Percentiles rank a stretch among this genome's conserved stretches.
These are phyloP conservation scores for Ciconia nigra DNA, from an alignment of 2,797 vertebrate genomes.

Conservation along the genomic window DNA sequence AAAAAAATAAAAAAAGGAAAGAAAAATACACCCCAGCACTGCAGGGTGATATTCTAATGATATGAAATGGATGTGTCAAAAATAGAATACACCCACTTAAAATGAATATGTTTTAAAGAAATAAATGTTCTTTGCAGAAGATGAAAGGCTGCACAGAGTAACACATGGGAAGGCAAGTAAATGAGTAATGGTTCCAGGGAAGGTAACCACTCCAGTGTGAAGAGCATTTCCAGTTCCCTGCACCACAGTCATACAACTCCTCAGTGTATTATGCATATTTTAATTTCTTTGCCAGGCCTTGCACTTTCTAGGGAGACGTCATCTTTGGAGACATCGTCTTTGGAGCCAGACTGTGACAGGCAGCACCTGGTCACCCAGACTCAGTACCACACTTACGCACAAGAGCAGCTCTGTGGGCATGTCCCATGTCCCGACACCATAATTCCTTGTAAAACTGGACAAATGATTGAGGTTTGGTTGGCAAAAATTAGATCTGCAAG, in stretches of 20 bases:
- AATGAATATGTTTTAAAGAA: conserved; percentile 35
- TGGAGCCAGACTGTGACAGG: not conserved
- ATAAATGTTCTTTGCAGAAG: conserved; percentile 6
- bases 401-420: not conserved
- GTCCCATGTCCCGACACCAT: not conserved
- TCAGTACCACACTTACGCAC: not conserved
- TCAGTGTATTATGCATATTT: not conserved
- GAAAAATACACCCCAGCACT: not conserved
- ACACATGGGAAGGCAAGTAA: conserved; percentile 17
- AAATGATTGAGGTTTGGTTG: not conserved
- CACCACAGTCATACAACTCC: not conserved
- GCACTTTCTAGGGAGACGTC: not conserved
- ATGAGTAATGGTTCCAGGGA: conserved; percentile 1
- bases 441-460: not conserved
- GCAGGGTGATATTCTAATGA: conserved; percentile 44
- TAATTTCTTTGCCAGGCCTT: not conserved
- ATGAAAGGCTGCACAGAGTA: conserved; percentile 11
- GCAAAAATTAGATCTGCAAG: not conserved
- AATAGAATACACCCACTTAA: conserved; percentile 55
- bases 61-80: conserved; percentile 46
- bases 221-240: not conserved
- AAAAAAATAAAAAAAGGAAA: not conserved
- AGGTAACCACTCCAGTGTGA: not conserved
- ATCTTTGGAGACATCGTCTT: not conserved
- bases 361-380: not conserved